Evolutionary conservation across 1,140 invertebrate genomes (phyloP), one percentile per base, ranked within the genome.

Genomic region (Thrips palmi): DNA sequence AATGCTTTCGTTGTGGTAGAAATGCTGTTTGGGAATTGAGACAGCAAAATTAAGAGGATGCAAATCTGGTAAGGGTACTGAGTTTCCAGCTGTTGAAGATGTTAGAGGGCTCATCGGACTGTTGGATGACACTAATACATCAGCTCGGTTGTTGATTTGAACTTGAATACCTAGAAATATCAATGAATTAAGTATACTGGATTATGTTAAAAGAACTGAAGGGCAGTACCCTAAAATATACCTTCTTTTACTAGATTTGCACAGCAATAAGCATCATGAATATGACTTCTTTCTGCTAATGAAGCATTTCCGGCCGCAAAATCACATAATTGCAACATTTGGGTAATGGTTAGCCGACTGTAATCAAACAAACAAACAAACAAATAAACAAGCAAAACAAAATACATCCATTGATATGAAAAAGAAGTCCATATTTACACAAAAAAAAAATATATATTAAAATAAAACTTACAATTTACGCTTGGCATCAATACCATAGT

Each of bases 21-120:
- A 65, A 50, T 84, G 66, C 27, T 64, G 51, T 39, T 64, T 56
- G 15, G 60, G 55, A 35, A 86, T 58, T 37, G 79, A 73, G 34
- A 83, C 63, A 2, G 68, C 72, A 33, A 66, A 63, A 48, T 72
- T 67, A 14, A 85, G 52, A 4, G 83, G 84, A 55, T 66, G 63
- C 24, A 91, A 57, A 53, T 74, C 58, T 12, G 81, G 80, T 17
- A 87, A 47, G 33, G 60, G 50, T 22, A 62, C 51, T 15, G 59
- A 43, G 21, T 52, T 52, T n/a, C 55, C 41, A 29, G 55, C 42
- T 18, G 54, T 51, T 45, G 63, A 54, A 15, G 56, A 50, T 25
- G 61, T 56, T 31, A 74, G 58, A 35, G 69, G 59, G 39, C 57
- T 52, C 23, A 87, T 46, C 10, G 73, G 64, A 31, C 59, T 58